Evolutionary conservation across 2,888 invertebrate genomes (phyloP), one percentile per base, ranked within the genome.

Genomic region (Embidobia sp.): DNA sequence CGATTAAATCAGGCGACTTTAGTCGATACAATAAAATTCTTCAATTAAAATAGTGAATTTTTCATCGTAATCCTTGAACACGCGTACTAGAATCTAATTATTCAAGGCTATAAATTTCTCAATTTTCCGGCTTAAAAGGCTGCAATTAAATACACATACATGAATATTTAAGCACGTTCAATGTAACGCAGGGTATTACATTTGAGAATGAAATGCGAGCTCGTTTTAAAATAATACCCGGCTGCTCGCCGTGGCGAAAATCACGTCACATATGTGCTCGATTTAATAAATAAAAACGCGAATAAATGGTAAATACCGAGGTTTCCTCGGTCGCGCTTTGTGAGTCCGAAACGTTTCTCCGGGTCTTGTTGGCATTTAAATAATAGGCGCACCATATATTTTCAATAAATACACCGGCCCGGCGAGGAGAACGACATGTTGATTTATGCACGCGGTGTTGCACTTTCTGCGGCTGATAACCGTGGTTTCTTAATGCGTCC

Each of bases 371-470:
- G 48, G 37, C 57, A 59, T 69, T 69, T 69, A 42, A 59, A 59
- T 69, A 69, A 51, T 59, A 49, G 42, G n/a, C 18, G 42, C 51
- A 33, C 49, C 59, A 59, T 59, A 29, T 37, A 69, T 69, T 69
- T 69, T 76, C 69, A 63, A 76, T 76, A 76, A 78, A 66, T 59
- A 49, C 57, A 46, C 48, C 35, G 35, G 53, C 61, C 49, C 49
- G 75, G 49, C 77, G 74, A 70, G 74, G 55, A 57, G 59, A 78
- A 55, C 44, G 77, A 78, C 79, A 78, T 67, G 19, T 69, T 81
- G 81, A 80, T 80, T 73, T 80, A 81, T 70, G 77, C 48, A 11
- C 27, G 18, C 22, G 42, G 55, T 42, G 26, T 26, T 48, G 61
- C 33, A 61, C 61, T 70, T 70, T 61, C 19, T 61, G 70, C 61